Conservation (phyloP, 2,888 invertebrate species). For the Steromphala cineraria region DNA sequence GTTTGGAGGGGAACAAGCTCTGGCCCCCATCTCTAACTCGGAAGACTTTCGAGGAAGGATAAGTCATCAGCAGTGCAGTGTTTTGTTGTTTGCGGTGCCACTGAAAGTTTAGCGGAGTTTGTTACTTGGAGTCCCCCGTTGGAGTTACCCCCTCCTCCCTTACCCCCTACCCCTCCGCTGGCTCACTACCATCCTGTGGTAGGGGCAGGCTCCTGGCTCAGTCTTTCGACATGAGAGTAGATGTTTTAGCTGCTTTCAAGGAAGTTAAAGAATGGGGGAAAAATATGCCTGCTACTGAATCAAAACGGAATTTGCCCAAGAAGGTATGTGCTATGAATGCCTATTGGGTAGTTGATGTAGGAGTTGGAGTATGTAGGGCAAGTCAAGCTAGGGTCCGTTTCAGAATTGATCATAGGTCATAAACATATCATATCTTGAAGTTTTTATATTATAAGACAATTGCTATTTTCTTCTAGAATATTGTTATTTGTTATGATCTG, state of each 20-base stretch:
- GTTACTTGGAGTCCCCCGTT: background rate
- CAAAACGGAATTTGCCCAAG: slow-evolving; percentile 13
- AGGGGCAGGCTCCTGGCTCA: slow-evolving; percentile 5
- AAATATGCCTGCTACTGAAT: slow-evolving; percentile 17
- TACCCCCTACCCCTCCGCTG: background rate
- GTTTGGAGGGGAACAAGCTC: background rate
- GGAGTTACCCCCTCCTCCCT: background rate
- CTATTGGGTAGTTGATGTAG: too few relatives aligned
- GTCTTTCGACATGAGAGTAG: slow-evolving; percentile 21
- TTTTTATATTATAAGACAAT: background rate
- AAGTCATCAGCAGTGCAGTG: background rate
- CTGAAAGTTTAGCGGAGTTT: slow-evolving; percentile 1
- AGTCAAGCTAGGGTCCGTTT: too few relatives aligned
- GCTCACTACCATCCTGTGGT: background rate
- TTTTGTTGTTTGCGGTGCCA: slow-evolving; percentile 1
- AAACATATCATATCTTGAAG: too few relatives aligned
- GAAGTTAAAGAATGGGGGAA: slow-evolving; percentile 21
- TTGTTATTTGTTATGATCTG: background rate
- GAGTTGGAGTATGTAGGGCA: too few relatives aligned
- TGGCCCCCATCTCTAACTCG: background rate
- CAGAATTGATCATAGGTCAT: too few relatives aligned
- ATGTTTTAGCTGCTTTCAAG: slow-evolving; percentile 20
- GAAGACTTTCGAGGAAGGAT: background rate
- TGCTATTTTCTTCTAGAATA: background rate
- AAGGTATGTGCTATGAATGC: background rate